Conservation (phyloP, 1,140 invertebrate species). For the Drosophila kohkoa region DNA sequence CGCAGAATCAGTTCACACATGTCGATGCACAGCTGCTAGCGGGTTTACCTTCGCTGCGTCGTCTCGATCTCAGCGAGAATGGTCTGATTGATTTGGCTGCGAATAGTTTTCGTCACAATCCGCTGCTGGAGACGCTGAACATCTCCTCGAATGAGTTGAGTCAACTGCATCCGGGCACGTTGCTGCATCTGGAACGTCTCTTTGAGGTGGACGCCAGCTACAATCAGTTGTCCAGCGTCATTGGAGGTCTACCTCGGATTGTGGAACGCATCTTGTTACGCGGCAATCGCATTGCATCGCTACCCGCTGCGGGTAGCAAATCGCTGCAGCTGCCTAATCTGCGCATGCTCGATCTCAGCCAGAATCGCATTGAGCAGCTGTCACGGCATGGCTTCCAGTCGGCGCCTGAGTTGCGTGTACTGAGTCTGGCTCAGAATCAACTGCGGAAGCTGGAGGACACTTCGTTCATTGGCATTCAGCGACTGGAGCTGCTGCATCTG, state of each 20-base stretch:
- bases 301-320: conserved; percentile 88
- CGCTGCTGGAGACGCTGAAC: conserved; percentile 91
- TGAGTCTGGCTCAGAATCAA: conserved; percentile 92
- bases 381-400: conserved; percentile 88
- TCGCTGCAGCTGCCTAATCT: conserved; percentile 89
- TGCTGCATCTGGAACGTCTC: conserved; percentile 89
- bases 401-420: conserved; percentile 89
- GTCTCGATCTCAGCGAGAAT: conserved; percentile 93
- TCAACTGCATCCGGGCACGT: conserved; percentile 89
- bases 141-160: conserved; percentile 90
- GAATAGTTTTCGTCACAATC: conserved; percentile 89
- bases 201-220: conserved; percentile 92
- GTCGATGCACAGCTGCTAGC: conserved; percentile 90
- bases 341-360: conserved; percentile 90
- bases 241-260: conserved; percentile 90
- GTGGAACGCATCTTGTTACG: conserved; percentile 91
- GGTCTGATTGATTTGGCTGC: conserved; percentile 89
- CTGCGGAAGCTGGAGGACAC: conserved; percentile 89
- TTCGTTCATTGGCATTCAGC: conserved; percentile 89
- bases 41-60: conserved; percentile 90
- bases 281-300: conserved; percentile 89
- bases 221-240: conserved; percentile 90
- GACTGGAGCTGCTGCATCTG: conserved; percentile 91
- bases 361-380: conserved; percentile 91
- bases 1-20: conserved; percentile 90